These are phyloP conservation scores for Abrostola triplasia DNA, from an alignment of 2,888 invertebrate genomes.

Conservation along the genomic window DNA sequence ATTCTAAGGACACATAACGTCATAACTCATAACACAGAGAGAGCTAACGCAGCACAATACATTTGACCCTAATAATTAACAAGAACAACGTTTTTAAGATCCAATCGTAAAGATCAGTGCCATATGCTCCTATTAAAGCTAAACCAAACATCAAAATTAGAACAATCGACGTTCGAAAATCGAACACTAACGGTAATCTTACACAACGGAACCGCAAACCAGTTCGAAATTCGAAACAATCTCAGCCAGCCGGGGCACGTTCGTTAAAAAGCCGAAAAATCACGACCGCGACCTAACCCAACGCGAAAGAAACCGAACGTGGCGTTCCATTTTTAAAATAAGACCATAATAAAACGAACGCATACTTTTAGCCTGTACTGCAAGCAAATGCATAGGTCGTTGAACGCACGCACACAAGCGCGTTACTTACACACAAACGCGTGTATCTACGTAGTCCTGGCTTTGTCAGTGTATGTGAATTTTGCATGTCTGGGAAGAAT, in stretches of 20 bases:
- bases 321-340: slow-evolving; percentile 86
- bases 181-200: slow-evolving; percentile 67
- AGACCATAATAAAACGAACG: slow-evolving; percentile 88
- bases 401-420: slow-evolving; percentile 79
- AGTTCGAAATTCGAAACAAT: slow-evolving; percentile 61
- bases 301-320: slow-evolving; percentile 80
- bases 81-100: slow-evolving; percentile 47
- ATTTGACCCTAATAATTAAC: slow-evolving; percentile 44
- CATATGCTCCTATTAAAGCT: slow-evolving; percentile 44
- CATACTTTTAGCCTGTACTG: slow-evolving; percentile 88
- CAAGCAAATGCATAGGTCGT: slow-evolving; percentile 87
- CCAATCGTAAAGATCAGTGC: slow-evolving; percentile 31
- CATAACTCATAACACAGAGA: slow-evolving; percentile 31
- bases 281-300: slow-evolving; percentile 84
- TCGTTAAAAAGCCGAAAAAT: slow-evolving; percentile 55
- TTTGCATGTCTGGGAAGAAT: slow-evolving; percentile 88
- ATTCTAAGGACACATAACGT: slow-evolving; percentile 23
- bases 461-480: slow-evolving; percentile 78
- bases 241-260: slow-evolving; percentile 39
- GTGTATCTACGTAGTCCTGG: slow-evolving; percentile 62
- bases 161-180: slow-evolving; percentile 58
- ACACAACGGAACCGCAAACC: slow-evolving; percentile 65
- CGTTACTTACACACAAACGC: slow-evolving; percentile 64
- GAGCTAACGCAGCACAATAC: slow-evolving; percentile 32
- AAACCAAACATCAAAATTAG: slow-evolving; percentile 53